Percentiles rank a stretch among this genome's conserved stretches.
Evolutionary conservation across 1,140 invertebrate genomes (phyloP).

Genomic region (Drosophila orena): DNA sequence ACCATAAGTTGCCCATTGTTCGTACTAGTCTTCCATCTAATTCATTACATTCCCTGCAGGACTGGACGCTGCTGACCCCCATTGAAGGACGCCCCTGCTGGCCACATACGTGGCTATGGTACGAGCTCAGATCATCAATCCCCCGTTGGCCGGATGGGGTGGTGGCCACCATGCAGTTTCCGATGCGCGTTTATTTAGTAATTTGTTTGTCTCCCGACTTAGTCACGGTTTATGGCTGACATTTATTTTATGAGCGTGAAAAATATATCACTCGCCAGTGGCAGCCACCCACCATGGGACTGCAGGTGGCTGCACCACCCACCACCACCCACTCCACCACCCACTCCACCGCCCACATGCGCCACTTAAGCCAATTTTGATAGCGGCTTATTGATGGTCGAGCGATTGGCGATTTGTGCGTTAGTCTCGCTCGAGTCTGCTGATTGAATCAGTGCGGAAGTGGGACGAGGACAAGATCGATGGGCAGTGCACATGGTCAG

Average conservation of each 20-base stretch:
- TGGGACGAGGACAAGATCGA: background rate
- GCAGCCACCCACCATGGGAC: background rate
- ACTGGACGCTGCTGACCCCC: background rate
- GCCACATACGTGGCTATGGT: no score
- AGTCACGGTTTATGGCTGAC: slow-evolving; percentile 76
- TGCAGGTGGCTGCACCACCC: slow-evolving; percentile 7
- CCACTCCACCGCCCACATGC: slow-evolving; percentile 3
- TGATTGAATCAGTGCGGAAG: slow-evolving; percentile 40
- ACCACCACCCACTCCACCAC: slow-evolving; percentile 9
- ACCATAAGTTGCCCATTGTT: no score
- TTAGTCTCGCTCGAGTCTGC: slow-evolving; percentile 54
- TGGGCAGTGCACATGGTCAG: no score
- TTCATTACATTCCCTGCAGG: background rate
- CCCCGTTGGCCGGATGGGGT: background rate
- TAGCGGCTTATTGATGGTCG: slow-evolving; percentile 68
- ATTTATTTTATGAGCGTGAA: slow-evolving; percentile 83
- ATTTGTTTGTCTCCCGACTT: slow-evolving; percentile 75
- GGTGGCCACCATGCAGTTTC: slow-evolving; percentile 22
- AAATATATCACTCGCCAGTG: slow-evolving; percentile 63
- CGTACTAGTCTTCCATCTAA: no score
- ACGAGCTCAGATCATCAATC: slow-evolving; percentile 22
- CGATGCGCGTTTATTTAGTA: slow-evolving; percentile 73
- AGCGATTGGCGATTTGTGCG: slow-evolving; percentile 36
- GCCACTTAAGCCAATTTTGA: slow-evolving; percentile 75
- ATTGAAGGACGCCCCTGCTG: background rate